Evolutionary conservation across 1,140 invertebrate species (phyloP).

Genomic region (Mizuhopecten yessoensis): DNA sequence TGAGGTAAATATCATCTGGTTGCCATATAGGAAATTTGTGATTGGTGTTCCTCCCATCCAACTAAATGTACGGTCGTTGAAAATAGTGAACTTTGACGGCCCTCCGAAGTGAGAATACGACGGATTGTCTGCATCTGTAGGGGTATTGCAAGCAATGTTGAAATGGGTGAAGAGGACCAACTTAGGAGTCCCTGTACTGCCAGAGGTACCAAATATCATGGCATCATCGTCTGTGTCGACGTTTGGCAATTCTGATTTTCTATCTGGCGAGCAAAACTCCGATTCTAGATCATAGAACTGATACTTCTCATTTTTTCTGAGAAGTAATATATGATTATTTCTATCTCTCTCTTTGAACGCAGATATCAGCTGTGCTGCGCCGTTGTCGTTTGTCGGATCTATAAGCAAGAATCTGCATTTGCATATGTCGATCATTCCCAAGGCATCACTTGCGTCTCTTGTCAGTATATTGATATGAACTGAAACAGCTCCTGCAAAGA

Average conservation of each 20-base stretch:
- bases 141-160: neutral
- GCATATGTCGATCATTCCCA: neutral
- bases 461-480: neutral
- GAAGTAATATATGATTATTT: neutral
- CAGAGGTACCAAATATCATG: slow-evolving; percentile 46
- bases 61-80: slow-evolving; percentile 42
- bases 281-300: neutral
- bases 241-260: slow-evolving; percentile 21
- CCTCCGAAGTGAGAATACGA: neutral
- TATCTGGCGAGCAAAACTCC: neutral
- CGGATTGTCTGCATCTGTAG: neutral
- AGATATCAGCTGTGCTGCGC: neutral
- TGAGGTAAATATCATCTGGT: neutral
- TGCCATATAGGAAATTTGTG: neutral
- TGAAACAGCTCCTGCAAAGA: neutral
- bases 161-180: slow-evolving; percentile 42
- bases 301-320: neutral
- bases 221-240: slow-evolving; percentile 39
- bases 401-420: neutral
- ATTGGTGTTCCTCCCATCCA: slow-evolving; percentile 45
- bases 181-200: slow-evolving; percentile 54
- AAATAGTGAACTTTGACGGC: neutral
- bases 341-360: neutral
- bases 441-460: neutral
- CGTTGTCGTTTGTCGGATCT: neutral